phyloP scores from a whole-genome alignment of 1,140 invertebrate species.

The Scylla paramamosain region DNA sequence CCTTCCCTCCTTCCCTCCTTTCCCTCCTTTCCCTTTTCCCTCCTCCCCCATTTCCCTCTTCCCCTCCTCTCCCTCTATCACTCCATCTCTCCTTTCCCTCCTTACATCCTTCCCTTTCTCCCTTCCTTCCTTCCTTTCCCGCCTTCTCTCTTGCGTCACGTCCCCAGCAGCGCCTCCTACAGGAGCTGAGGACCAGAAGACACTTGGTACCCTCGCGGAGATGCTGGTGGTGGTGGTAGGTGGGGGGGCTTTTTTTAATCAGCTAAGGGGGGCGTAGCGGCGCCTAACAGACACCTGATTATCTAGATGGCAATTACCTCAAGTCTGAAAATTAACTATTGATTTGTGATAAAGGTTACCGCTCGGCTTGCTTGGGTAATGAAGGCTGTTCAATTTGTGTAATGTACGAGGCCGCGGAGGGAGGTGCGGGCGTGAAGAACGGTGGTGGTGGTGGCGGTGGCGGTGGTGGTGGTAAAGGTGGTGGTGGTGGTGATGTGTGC shows the following conservation, averaged over 20 bases:
- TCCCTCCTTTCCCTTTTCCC: too few species aligned
- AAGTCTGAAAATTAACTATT: conserved; percentile 66
- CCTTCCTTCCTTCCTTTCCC: not conserved
- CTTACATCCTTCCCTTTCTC: not conserved
- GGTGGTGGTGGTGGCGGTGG: not conserved
- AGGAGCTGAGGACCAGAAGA: too few species aligned
- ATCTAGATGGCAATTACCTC: conserved; percentile 62
- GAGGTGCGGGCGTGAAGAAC: not conserved
- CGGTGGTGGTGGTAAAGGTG: not conserved
- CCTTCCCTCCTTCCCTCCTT: not conserved
- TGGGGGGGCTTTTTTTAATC: conserved; percentile 25
- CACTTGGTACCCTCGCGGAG: too few species aligned
- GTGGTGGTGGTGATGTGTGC: not conserved
- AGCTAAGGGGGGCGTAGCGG: conserved; percentile 31
- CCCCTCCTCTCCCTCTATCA: not conserved
- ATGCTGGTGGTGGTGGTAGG: not conserved
- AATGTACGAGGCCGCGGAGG: conserved; percentile 50
- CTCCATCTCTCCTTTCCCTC: not conserved
- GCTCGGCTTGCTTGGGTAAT: conserved; percentile 43
- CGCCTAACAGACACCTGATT: conserved; percentile 57
- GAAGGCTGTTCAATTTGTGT: conserved; percentile 58
- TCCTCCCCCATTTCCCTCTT: too few species aligned
- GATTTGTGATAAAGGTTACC: conserved; percentile 66
- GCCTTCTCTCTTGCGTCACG: too few species aligned
- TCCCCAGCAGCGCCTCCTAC: too few species aligned